Base-by-base conservation (phyloP, 2,113 vertebrate genomes). In the Egretta garzetta region DNA sequence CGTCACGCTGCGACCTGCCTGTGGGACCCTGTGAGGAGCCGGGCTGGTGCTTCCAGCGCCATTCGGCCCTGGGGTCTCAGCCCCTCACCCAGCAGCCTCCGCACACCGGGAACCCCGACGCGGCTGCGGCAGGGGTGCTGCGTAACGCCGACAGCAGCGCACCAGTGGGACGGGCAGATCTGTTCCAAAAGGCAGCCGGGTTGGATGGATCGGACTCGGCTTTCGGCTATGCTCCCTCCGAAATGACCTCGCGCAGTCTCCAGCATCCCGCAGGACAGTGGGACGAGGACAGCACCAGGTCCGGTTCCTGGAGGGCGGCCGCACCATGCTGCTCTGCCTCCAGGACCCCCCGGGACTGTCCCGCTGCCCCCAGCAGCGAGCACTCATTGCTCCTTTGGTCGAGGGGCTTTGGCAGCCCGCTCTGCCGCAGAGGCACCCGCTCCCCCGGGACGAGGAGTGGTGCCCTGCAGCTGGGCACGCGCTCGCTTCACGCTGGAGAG, bases 191-290 rank as follows among this genome's bases (percentile, higher is more conserved):
- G 28, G 39, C 19, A 45, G 23, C 27, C 4, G 16, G 23, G 27
- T 2, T 3, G 9, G 64, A 47, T 1, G 0, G 35, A 17, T 27
- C 1, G 2, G 33, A 12, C 16, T 33, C 49, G 30, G 30, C 52
- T 58, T 55, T 58, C 5, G 3, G 35, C 28, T 49, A 20, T 49
- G 10, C 13, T 73, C 10, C 66, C 62, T 58, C 43, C 4, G 0
- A 70, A 87, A 26, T 4, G 4, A 62, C 17, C 30, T 58, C 4
- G 1, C 3, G 1, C 2, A 4, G 45, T 6, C 45, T 52, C 35
- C 4, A 1, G 28, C 52, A 37, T 16, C 28, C 21, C 8, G 2
- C 8, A 21, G 0, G 8, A 14, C 0, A 0, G 26, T 3, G 21
- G 35, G 10, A 73, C 63, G 43, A 83, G 23, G 28, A 37, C 2